phyloP scores from a whole-genome alignment of 2,797 vertebrate genomes.

The Acanthiza pusilla region DNA sequence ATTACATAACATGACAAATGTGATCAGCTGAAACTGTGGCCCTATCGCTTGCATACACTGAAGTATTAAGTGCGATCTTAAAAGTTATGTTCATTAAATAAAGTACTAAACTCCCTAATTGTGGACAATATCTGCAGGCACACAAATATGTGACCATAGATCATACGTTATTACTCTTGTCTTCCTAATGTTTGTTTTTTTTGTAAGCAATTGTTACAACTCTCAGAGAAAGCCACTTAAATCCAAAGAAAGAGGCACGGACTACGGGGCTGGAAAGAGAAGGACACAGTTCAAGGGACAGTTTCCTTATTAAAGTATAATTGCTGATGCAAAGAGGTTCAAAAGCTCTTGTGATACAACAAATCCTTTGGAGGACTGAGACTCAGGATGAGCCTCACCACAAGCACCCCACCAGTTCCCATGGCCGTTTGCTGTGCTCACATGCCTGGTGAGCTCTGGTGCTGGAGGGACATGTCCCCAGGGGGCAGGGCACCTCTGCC shows the following conservation, averaged over 20 bases:
- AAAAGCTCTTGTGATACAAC: accelerated
- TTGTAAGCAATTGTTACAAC: background rate
- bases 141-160: background rate
- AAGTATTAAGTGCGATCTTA: background rate
- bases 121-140: background rate
- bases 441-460: accelerated
- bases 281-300: background rate
- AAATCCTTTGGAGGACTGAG: background rate
- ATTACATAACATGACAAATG: background rate
- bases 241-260: background rate
- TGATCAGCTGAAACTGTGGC: background rate
- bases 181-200: background rate
- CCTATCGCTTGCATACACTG: background rate
- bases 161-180: background rate
- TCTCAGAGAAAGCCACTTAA: background rate
- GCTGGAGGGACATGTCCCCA: background rate
- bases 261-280: background rate
- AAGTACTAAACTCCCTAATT: background rate
- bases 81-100: background rate
- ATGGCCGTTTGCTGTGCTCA: background rate
- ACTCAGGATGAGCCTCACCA: background rate
- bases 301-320: background rate
- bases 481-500: background rate
- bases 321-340: background rate
- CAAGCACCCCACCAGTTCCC: accelerated